Base-by-base conservation (phyloP, 2,888 invertebrate species). In the Trachelus iudaicus region DNA sequence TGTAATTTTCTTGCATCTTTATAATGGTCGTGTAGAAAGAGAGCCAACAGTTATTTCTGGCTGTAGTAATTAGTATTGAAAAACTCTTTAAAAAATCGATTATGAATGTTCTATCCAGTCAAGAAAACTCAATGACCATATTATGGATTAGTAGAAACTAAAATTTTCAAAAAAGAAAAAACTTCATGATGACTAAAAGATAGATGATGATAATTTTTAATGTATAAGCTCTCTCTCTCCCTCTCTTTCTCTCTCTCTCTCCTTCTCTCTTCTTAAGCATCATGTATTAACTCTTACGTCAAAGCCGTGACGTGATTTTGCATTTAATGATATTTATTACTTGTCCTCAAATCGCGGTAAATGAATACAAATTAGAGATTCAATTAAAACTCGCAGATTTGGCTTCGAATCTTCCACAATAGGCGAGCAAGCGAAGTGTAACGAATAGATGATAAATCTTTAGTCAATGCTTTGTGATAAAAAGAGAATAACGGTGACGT, bases 391-490 rank as follows among this genome's bases (percentile, higher is more conserved):
- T 71, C 13, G 31, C 71, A 71, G 0, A 71, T 13, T 71, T 71
- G 31, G 71, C 33, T 71, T 71, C 15, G 71, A 71, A 33, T 71
- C 71, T 71, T 71, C 33, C 71, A 33, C 15, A 56, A 56, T 23
- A 23, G 71, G 31, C 33, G 71, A 75, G 75, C 75, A 40, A 31
- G 73, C 74, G 74, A 75, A 75, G 56, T 69, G 69, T 75, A 71
- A 75, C 40, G 34, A 71, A 69, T 77, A 74, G 35, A 37, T 56
- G 9, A 71, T 71, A 71, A 77, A 37, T 77, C 80, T 82, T 80
- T 82, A 82, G 83, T 83, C 83, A 83, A 80, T 80, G 81, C 80
- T 81, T 83, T 83, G 83, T 83, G 81, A 83, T 82, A 81, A 79
- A 40, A 73, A 73, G 75, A 73, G 73, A 71, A 78, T 35, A 78